Percentiles rank a stretch among this genome's conserved stretches.
These are phyloP conservation scores for Temnothorax nylanderi DNA, from an alignment of 1,140 invertebrate species.

Conservation along the genomic window DNA sequence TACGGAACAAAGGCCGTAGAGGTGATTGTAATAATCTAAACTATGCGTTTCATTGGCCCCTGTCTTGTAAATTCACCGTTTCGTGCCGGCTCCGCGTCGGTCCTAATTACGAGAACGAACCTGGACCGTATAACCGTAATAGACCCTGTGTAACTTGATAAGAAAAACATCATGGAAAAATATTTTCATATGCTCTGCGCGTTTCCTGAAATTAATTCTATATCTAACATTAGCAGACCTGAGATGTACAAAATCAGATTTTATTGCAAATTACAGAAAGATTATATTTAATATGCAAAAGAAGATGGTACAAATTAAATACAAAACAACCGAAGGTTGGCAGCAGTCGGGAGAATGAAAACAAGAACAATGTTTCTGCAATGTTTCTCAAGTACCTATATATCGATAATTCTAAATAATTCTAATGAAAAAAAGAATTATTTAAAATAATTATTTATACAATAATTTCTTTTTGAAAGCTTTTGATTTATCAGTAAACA, in stretches of 20 bases:
- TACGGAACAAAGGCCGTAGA: slow-evolving; percentile 65
- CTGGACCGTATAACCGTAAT: slow-evolving; percentile 41
- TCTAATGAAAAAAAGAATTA: not conserved
- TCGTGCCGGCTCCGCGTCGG: slow-evolving; percentile 20
- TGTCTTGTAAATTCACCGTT: slow-evolving; percentile 68
- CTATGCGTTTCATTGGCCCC: slow-evolving; percentile 68
- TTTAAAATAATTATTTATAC: not conserved
- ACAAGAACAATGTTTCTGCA: no score
- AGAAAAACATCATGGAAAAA: slow-evolving; percentile 19
- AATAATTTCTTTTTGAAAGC: not conserved
- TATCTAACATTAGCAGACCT: not conserved
- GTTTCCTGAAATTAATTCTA: slow-evolving; percentile 7
- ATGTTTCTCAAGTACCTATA: not conserved
- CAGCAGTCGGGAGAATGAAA: no score
- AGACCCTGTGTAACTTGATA: slow-evolving; percentile 37
- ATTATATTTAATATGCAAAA: no score
- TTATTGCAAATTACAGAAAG: not conserved
- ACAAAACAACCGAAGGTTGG: no score
- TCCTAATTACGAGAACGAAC: slow-evolving; percentile 64
- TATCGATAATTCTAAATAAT: not conserved
- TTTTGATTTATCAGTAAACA: not conserved
- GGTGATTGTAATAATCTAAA: slow-evolving; percentile 71
- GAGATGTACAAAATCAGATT: not conserved
- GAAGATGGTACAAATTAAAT: no score
- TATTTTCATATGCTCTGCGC: not conserved